These are phyloP conservation scores for Spea multiplicata DNA, from an alignment of 2,113 vertebrate genomes.

Conservation along the genomic window DNA sequence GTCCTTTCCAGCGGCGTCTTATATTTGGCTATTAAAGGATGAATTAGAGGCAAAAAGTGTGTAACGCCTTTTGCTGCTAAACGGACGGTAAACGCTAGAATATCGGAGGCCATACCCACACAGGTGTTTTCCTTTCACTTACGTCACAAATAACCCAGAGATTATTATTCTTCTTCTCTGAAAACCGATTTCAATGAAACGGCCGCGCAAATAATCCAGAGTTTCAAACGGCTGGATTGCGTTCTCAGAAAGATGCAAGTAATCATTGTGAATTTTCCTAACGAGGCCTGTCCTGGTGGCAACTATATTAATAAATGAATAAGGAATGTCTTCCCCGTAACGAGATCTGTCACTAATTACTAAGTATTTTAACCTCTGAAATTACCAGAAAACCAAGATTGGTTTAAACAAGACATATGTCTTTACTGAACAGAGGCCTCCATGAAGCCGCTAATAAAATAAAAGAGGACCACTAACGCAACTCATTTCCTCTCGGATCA, in stretches of 20 bases:
- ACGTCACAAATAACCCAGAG: too few species aligned
- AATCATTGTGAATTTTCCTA: slow-evolving; percentile 22
- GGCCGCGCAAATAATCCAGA: slow-evolving; percentile 4
- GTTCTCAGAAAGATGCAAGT: slow-evolving; percentile 31
- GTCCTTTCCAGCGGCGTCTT: too few species aligned
- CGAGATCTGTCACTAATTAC: slow-evolving; percentile 49
- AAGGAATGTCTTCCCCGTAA: slow-evolving; percentile 44
- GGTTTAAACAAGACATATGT: slow-evolving; percentile 47
- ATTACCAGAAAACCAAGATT: slow-evolving; percentile 46
- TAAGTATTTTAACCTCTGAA: slow-evolving; percentile 47
- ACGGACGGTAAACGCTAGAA: too few species aligned
- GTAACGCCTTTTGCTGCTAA: too few species aligned
- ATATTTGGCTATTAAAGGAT: too few species aligned
- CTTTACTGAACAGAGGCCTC: slow-evolving; percentile 43
- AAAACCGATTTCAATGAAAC: background rate
- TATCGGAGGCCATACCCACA: too few species aligned
- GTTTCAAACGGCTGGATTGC: background rate
- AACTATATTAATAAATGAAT: slow-evolving; percentile 47
- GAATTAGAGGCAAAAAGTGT: too few species aligned
- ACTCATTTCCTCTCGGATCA: slow-evolving; percentile 47
- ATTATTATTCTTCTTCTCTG: too few species aligned
- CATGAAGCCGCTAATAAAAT: slow-evolving; percentile 47
- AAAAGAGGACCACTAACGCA: slow-evolving; percentile 43
- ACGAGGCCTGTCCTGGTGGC: slow-evolving; percentile 41
- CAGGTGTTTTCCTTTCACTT: too few species aligned